Percentiles rank a stretch among this genome's conserved stretches.
These are phyloP conservation scores for Meliscaeva auricollis DNA, from an alignment of 2,888 invertebrate genomes.

Conservation along the genomic window DNA sequence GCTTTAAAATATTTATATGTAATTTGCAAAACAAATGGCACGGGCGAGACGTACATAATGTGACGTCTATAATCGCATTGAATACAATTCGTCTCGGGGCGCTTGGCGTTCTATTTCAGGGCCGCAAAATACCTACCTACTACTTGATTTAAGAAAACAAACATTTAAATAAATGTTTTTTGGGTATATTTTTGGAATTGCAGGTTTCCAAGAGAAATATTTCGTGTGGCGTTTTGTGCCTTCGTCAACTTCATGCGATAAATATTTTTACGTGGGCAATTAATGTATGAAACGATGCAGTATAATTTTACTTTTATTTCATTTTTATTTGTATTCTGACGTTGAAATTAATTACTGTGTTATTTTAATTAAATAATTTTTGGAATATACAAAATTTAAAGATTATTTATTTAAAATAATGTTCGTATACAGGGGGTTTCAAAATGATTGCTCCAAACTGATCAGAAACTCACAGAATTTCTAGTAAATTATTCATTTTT, in stretches of 20 bases:
- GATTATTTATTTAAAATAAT: no score
- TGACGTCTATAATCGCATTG: constrained; percentile 70
- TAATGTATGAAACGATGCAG: constrained; percentile 55
- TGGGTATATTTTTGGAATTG: constrained; percentile 66
- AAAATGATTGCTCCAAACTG: no score
- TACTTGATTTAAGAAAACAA: constrained; percentile 30
- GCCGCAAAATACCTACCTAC: constrained; percentile 15
- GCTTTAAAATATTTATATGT: neutral
- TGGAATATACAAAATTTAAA: neutral
- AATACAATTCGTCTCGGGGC: constrained; percentile 67
- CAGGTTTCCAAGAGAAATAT: constrained; percentile 52
- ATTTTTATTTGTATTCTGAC: constrained; percentile 16
- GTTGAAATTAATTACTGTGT: neutral
- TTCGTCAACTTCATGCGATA: constrained; percentile 46
- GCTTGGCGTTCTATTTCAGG: constrained; percentile 67
- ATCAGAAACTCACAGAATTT: no score
- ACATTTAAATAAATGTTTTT: constrained; percentile 10
- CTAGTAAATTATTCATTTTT: no score
- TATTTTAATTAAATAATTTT: constrained; percentile 3
- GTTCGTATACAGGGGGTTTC: no score
- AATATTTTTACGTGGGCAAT: constrained; percentile 59
- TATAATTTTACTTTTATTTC: constrained; percentile 23
- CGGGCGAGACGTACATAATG: constrained; percentile 30
- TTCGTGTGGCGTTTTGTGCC: constrained; percentile 44
- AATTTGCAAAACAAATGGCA: constrained; percentile 38